These are phyloP conservation scores for Malacoraja senta DNA, from an alignment of 2,797 vertebrate genomes.

Conservation along the genomic window DNA sequence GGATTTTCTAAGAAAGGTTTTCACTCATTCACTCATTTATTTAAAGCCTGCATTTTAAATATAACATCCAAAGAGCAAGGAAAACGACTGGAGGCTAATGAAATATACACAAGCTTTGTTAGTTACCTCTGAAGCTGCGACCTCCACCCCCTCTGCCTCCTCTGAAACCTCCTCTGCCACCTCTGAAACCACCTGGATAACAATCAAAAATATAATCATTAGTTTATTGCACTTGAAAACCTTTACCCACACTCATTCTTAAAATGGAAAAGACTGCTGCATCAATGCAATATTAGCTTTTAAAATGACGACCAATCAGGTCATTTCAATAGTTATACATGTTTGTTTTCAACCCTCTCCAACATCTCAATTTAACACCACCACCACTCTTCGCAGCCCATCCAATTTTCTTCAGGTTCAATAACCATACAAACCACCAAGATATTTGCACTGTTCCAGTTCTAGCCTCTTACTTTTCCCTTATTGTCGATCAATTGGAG, in stretches of 20 bases:
- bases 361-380: too few species aligned
- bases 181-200: constrained; percentile 68
- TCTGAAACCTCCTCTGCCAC: constrained; percentile 70
- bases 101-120: neutral
- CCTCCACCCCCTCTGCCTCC: constrained; percentile 60
- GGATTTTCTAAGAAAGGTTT: neutral
- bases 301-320: neutral
- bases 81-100: neutral
- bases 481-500: neutral
- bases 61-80: neutral
- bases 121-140: constrained; percentile 80
- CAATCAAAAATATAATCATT: constrained; percentile 5
- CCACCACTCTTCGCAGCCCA: too few species aligned
- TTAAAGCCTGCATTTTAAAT: neutral
- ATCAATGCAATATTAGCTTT: neutral
- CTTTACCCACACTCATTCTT: neutral
- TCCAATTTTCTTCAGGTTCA: too few species aligned
- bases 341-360: too few species aligned
- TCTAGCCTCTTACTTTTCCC: neutral
- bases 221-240: neutral
- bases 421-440: too few species aligned
- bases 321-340: neutral
- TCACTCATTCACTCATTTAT: neutral
- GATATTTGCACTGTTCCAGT: neutral
- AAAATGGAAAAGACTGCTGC: neutral